Conservation (phyloP, 2,113 vertebrate species). For the Ceyx margarethae region DNA sequence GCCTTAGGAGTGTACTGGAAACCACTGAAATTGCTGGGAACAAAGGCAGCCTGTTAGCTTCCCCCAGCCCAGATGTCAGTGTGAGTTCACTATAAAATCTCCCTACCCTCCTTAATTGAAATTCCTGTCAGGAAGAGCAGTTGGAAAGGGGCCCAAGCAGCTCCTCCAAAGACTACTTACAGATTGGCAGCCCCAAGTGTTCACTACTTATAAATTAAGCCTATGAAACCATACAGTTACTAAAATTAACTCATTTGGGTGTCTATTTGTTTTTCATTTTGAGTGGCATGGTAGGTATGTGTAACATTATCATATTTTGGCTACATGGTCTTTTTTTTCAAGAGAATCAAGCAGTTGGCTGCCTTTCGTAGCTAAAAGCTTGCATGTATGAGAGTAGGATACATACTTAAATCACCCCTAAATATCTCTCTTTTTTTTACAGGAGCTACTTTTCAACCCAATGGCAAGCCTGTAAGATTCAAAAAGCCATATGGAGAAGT, state of each 20-base stretch:
- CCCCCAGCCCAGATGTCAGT: not conserved
- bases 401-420: not conserved
- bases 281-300: not conserved
- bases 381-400: not conserved
- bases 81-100: not conserved
- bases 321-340: not conserved
- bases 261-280: not conserved
- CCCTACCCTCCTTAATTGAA: not conserved
- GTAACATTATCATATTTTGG: not conserved
- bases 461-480: not conserved
- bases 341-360: not conserved
- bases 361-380: not conserved
- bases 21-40: not conserved
- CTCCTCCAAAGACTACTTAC: conserved; percentile 7
- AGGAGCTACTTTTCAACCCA: not conserved
- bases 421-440: not conserved
- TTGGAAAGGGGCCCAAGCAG: conserved; percentile 6
- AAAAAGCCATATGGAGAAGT: not conserved
- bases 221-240: not conserved
- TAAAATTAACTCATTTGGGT: conserved; percentile 12
- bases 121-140: conserved; percentile 30
- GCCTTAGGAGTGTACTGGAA: not conserved
- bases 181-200: conserved; percentile 20
- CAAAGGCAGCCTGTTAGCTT: not conserved
- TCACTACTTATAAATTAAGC: conserved; percentile 19